Evolutionary conservation across 1,140 invertebrate genomes (phyloP).

Genomic region (Anastrepha obliqua): DNA sequence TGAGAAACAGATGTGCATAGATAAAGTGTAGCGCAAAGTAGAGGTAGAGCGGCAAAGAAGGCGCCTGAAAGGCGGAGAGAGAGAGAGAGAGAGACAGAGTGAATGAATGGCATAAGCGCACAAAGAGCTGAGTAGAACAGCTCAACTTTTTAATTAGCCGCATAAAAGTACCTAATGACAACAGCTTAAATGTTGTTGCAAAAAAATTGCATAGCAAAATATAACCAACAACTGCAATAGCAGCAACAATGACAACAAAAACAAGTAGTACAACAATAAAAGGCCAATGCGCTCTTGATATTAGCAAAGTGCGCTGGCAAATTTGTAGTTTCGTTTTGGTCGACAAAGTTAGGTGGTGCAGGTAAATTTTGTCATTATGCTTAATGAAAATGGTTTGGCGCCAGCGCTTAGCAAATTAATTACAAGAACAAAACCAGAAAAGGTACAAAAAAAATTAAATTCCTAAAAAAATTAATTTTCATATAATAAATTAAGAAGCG

Average conservation of each 20-base stretch:
- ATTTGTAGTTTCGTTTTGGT: conserved; percentile 4
- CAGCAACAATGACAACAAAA: not conserved
- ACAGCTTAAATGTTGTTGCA: conserved; percentile 17
- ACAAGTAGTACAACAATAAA: not conserved
- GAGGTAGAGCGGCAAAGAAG: not conserved
- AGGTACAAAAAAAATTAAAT: not conserved
- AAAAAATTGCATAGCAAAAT: not conserved
- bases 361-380: not conserved
- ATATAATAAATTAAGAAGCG: not conserved
- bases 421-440: conserved; percentile 3
- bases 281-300: conserved; percentile 8
- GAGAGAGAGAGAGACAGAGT: not conserved
- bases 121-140: not conserved
- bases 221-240: not conserved
- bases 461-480: not conserved
- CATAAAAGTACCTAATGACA: conserved; percentile 53
- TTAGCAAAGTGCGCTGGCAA: conserved; percentile 31
- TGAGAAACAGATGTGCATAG: not conserved
- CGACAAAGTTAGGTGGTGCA: not conserved
- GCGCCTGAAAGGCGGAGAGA: not conserved
- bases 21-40: not conserved
- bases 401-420: conserved; percentile 35
- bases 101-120: not conserved
- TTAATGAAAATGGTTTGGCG: conserved; percentile 39
- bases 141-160: conserved; percentile 55